Conservation (phyloP, 1,140 invertebrate species). For the Melitaea cinxia region DNA sequence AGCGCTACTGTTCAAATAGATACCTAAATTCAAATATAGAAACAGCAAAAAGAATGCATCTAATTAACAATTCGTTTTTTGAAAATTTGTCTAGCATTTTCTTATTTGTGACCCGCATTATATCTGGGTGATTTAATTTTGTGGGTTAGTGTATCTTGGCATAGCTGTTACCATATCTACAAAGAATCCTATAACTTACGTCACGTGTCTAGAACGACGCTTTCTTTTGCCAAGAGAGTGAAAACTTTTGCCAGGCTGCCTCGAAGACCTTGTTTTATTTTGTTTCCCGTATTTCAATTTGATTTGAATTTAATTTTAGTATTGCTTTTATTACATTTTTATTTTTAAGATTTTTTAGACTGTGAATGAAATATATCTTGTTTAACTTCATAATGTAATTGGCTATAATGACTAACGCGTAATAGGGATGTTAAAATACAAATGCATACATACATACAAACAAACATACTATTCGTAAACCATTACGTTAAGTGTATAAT, state of each 20-base stretch:
- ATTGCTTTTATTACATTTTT: conserved; percentile 30
- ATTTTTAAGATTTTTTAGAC: conserved; percentile 18
- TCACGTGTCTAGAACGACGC: conserved; percentile 14
- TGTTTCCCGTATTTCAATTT: conserved; percentile 22
- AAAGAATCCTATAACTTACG: conserved; percentile 14
- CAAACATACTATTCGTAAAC: no score
- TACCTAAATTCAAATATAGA: no score
- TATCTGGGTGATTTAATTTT: not conserved
- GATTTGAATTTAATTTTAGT: conserved; percentile 32
- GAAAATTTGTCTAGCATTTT: no score
- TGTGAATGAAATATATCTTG: conserved; percentile 7
- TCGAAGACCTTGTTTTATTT: conserved; percentile 28
- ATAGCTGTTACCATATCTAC: not conserved
- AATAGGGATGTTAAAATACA: no score
- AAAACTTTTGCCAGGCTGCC: conserved; percentile 28
- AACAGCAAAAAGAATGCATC: no score
- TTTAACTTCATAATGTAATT: no score
- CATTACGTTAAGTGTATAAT: no score
- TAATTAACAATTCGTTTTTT: no score
- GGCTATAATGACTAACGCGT: no score
- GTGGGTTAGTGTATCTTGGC: not conserved
- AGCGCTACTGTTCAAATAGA: no score
- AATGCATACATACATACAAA: no score
- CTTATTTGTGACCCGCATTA: not conserved
- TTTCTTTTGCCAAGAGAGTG: conserved; percentile 34